Conservation (phyloP, 2,888 invertebrate genomes). For the Eupithecia exiguata region DNA sequence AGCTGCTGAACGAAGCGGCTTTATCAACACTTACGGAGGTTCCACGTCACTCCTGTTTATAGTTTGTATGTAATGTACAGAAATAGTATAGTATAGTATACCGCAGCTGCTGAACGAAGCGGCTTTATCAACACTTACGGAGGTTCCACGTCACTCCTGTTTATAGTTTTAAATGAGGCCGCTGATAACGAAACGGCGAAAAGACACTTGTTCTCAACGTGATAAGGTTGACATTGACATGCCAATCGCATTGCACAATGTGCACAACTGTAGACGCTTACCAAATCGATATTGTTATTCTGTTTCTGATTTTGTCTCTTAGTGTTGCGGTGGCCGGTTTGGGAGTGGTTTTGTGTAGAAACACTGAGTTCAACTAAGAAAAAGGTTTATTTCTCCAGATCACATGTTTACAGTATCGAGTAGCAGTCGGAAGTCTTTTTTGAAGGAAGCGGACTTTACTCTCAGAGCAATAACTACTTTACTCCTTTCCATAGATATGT, state of each 20-base stretch:
- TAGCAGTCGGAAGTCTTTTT: no score
- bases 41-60: slow-evolving; percentile 11
- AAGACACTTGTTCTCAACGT: slow-evolving; percentile 25
- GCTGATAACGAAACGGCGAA: slow-evolving; percentile 26
- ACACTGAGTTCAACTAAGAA: no score
- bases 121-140: slow-evolving; percentile 1
- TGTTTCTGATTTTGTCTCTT: slow-evolving; percentile 14
- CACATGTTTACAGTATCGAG: no score
- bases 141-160: slow-evolving; percentile 16
- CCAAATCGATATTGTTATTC: slow-evolving; percentile 30
- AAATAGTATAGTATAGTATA: neutral
- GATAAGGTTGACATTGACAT: slow-evolving; percentile 43
- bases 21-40: slow-evolving; percentile 9
- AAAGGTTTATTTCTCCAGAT: no score
- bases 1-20: neutral
- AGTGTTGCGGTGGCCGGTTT: no score
- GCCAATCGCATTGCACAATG: slow-evolving; percentile 38
- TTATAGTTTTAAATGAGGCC: slow-evolving; percentile 21
- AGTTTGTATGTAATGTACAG: no score
- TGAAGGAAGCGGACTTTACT: no score
- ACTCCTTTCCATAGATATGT: no score
- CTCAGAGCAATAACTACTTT: no score
- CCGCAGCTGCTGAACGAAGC: neutral
- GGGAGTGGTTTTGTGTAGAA: no score
- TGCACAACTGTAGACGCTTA: neutral